Conservation (phyloP, 1,140 invertebrate species). For the Lordiphosa clarofinis region DNA sequence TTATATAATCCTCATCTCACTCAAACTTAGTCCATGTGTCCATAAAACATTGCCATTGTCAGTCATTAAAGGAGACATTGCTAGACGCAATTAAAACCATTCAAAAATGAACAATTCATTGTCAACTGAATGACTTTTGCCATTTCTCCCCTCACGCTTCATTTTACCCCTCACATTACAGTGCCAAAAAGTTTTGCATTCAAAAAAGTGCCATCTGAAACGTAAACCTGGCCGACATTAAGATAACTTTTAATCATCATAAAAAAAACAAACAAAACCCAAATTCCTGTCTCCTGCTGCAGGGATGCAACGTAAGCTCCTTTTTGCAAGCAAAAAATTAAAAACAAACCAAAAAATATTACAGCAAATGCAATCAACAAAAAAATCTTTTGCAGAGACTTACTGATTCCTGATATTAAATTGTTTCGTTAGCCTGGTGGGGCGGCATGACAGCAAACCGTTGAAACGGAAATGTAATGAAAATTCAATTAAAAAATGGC, state of each 20-base stretch:
- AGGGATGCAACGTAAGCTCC: constrained; percentile 62
- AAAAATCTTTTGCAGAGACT: constrained; percentile 39
- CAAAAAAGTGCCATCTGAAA: constrained; percentile 26
- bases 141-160: neutral
- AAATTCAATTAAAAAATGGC: constrained; percentile 77
- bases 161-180: constrained; percentile 13
- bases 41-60: constrained; percentile 35
- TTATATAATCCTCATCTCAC: neutral
- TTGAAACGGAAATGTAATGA: constrained; percentile 74
- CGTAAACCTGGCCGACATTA: constrained; percentile 57
- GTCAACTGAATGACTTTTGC: constrained; percentile 48
- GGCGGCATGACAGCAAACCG: constrained; percentile 23
- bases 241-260: constrained; percentile 75
- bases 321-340: constrained; percentile 47
- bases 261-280: constrained; percentile 42
- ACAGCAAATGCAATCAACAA: constrained; percentile 28
- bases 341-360: constrained; percentile 36
- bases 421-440: constrained; percentile 40
- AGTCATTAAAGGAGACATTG: constrained; percentile 67
- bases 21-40: neutral
- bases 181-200: constrained; percentile 46
- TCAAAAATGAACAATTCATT: constrained; percentile 69
- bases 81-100: constrained; percentile 76
- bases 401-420: constrained; percentile 60
- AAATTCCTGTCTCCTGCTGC: constrained; percentile 26